Evolutionary conservation across 2,888 invertebrate species (phyloP).

Genomic region (Mongoloraphidia duomilia): DNA sequence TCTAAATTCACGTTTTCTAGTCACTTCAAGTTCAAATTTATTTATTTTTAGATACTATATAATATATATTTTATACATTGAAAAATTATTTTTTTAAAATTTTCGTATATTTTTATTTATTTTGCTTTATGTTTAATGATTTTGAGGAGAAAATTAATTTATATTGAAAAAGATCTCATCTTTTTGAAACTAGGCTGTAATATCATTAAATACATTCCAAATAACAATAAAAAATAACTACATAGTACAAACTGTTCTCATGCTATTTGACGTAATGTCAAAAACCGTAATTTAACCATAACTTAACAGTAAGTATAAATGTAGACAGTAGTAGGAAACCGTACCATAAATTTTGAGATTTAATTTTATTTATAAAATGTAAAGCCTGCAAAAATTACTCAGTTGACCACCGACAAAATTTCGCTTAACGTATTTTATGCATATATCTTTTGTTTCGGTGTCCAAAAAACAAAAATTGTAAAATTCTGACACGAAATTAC

Average conservation of each 20-base stretch:
- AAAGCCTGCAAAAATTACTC: too few relatives aligned
- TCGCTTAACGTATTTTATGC: too few relatives aligned
- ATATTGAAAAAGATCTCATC: too few relatives aligned
- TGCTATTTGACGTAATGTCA: background rate
- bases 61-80: background rate
- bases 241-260: conserved; percentile 8
- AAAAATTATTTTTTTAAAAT: background rate
- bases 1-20: conserved; percentile 10
- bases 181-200: too few relatives aligned
- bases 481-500: too few relatives aligned
- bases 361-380: too few relatives aligned
- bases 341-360: conserved; percentile 1
- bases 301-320: conserved; percentile 6
- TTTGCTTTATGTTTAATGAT: background rate
- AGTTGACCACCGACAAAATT: too few relatives aligned
- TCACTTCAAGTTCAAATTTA: conserved; percentile 13
- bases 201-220: background rate
- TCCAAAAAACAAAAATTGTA: too few relatives aligned
- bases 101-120: background rate
- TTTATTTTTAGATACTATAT: conserved; percentile 8
- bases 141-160: background rate
- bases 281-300: conserved; percentile 6
- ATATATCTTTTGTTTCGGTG: too few relatives aligned
- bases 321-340: conserved; percentile 5
- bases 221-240: conserved; percentile 6